Evolutionary conservation across 2,113 vertebrate genomes (phyloP), one percentile per base, ranked within the genome.

Genomic region (Clarias macrocephalus): DNA sequence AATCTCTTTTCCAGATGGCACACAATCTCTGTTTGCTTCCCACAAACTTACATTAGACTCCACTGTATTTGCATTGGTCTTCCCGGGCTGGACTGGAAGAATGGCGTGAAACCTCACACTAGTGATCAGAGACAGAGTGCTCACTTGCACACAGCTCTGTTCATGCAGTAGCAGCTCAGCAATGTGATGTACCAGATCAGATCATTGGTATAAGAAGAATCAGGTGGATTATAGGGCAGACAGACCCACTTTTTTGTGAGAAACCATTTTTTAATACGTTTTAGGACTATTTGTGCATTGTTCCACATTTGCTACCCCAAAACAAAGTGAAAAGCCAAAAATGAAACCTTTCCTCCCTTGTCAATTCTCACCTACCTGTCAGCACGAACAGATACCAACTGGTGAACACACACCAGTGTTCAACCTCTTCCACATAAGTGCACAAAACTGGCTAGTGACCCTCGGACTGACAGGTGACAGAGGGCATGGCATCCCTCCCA

Each of bases 11-110:
- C 72, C 72, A 75, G 37, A 48, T 23, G 48, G 37, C 72, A 48
- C 72, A 75, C 57, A 72, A 59, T 33, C 66, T 30, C 16, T 10
- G 57, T 77, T 79, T 80, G 68, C 56, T 79, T 60, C 21, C 25
- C 10, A 25, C 42, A n/a, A 21, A n/a, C 73, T 56, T 52, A 59
- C 68, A 42, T 37, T n/a, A 42, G 52, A 75, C 76, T 10, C 56
- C 83, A 57, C 3, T 19, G 13, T 76, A 76, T 85, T 85, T 77
- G 54, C 52, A 70, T 59, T 80, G 19, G 63, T 28, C 80, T 65
- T 85, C 23, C 73, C 10, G 11, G 42, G 42, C 75, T 54, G n/a
- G 18, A 60, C 42, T 66, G 19, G n/a, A 52, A 63, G 42, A 77
- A 73, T 13, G 63, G 42, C 25, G 75, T 79, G 73, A 77, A 66